phyloP scores from a whole-genome alignment of 1,140 invertebrate genomes.

The Medauroidea extradentata region DNA sequence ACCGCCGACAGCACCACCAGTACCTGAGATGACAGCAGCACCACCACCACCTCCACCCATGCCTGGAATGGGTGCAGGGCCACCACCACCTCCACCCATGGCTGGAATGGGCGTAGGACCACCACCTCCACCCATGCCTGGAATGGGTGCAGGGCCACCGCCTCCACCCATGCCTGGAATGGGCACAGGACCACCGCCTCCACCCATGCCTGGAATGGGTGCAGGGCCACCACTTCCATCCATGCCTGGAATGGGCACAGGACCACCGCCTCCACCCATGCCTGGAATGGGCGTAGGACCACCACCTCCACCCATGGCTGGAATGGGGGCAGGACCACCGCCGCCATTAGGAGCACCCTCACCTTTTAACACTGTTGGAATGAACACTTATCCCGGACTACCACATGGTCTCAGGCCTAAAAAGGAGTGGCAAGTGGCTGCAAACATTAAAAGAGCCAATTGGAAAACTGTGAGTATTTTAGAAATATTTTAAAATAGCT shows the following conservation, averaged over 20 bases:
- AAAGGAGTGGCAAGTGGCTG: constrained; percentile 83
- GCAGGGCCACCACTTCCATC: constrained; percentile 43
- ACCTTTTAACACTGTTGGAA: constrained; percentile 48
- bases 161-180: constrained; percentile 37
- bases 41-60: constrained; percentile 34
- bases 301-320: constrained; percentile 39
- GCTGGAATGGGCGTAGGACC: constrained; percentile 44
- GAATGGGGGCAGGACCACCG: constrained; percentile 42
- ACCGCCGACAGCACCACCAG: too few species aligned
- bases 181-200: constrained; percentile 42
- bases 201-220: constrained; percentile 39
- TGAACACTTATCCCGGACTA: constrained; percentile 46
- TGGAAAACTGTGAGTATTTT: constrained; percentile 66
- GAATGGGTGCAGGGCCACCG: too few species aligned
- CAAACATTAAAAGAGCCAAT: constrained; percentile 80
- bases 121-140: constrained; percentile 42
- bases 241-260: constrained; percentile 37
- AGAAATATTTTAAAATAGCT: too few species aligned
- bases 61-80: constrained; percentile 43
- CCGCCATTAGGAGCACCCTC: constrained; percentile 41
- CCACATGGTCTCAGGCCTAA: constrained; percentile 89
- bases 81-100: constrained; percentile 54
- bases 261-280: constrained; percentile 48
- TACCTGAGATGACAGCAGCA: too few species aligned
- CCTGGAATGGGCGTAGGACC: constrained; percentile 23